Base-by-base conservation (phyloP, 2,797 vertebrate species). In the Cetoscarus ocellatus region DNA sequence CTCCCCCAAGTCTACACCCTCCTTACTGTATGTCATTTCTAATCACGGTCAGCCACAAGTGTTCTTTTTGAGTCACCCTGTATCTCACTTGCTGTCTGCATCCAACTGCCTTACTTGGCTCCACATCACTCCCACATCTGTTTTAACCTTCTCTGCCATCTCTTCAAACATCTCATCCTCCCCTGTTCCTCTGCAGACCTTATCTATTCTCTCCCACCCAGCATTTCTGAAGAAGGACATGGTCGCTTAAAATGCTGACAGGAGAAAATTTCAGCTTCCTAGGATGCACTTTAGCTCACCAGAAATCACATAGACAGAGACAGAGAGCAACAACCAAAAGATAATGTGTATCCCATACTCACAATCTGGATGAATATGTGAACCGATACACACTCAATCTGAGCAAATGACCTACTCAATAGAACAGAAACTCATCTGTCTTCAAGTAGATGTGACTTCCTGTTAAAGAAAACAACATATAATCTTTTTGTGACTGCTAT, bases 61-160 rank as follows among this genome's bases (percentile, higher is more conserved):
- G 52, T 70, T 53, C 39, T 1, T 38, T 38, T 47, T 50, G 5
- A 6, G 61, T 55, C 55, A 8, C 8, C 11, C 7, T 45, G 42
- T 38, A 52, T 73, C 45, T 58, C 19, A 8, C 45, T 53, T 35
- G 10, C 57, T 59, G 62, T 67, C 70, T 61, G 43, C 55, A 74
- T 75, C 50, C 80, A 84, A 77, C 77, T 87, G 83, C 57, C 60
- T 69, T 56, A 15, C 60, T 82, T 82, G 13, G 7, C 52, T 75
- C 64, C 36, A 79, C 73, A 69, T 79, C 82, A 70, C 77, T 85
- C 82, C 83, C 75, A 86, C 83, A 79, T 82, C 79, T 87, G 79
- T 74, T 83, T 84, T 9, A 74, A 67, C 66, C 78, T 79, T 36
- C 59, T 83, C 77, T 79, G 50, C 61, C 59, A 57, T 70, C 50